Percentiles rank a stretch among this genome's conserved stretches.
Conservation (phyloP, 2,113 vertebrate species). For the Corapipo altera region DNA sequence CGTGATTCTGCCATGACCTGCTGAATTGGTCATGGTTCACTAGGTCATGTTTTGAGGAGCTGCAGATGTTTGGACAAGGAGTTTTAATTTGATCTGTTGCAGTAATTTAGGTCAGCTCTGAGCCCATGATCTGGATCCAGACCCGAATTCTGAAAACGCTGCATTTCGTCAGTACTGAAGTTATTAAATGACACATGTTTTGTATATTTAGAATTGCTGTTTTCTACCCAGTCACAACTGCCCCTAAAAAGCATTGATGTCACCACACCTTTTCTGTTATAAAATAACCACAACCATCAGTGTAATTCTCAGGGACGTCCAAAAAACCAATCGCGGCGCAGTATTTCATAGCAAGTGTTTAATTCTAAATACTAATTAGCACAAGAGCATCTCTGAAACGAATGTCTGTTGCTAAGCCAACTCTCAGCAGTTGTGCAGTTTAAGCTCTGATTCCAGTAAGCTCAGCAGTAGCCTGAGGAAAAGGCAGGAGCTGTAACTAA, state of each 20-base stretch:
- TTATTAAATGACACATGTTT: background rate
- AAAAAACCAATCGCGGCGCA: background rate
- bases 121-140: background rate
- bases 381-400: background rate
- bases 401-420: background rate
- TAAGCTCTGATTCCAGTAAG: background rate
- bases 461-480: background rate
- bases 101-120: background rate
- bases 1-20: background rate
- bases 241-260: background rate
- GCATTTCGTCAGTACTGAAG: background rate
- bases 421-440: background rate
- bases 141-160: background rate
- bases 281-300: background rate
- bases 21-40: background rate
- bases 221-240: background rate
- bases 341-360: background rate
- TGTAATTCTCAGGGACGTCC: background rate
- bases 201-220: background rate
- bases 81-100: background rate
- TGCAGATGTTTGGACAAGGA: background rate
- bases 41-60: background rate
- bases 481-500: background rate
- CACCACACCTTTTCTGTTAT: background rate
- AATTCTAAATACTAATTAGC: background rate